Evolutionary conservation across 2,797 vertebrate genomes (phyloP), one percentile per base, ranked within the genome.

Genomic region (Gymnothorax reevesii): DNA sequence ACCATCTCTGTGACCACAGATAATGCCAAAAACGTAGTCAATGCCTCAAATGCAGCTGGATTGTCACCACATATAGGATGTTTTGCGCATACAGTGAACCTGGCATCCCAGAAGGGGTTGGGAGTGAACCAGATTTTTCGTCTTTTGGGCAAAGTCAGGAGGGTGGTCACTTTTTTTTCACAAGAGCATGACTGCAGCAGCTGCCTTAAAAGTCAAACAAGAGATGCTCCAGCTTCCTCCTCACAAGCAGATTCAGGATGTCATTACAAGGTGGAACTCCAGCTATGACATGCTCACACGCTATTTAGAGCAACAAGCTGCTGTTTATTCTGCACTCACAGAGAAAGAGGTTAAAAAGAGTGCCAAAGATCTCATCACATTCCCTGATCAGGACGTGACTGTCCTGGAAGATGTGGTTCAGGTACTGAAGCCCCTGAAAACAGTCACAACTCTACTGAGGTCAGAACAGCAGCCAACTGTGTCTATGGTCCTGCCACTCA

Each of bases 401-500:
- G 88, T 88, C 62, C 75, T 84, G 87, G 85, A 89, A 64, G 83
- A 88, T 79, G 80, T 88, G 83, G 69, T 85, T 52, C 66, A 90
- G 87, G 82, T 89, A 13, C 88, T 87, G 33, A 83, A 89, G 87
- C 86, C 84, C 27, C 80, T 89, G 52, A 87, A 85, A 88, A 77
- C n/a, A 12, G 57, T 42, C 33, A 42, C 33, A 42, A 42, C 33
- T 42, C 33, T 42, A 42, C 33, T 86, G 86, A 87, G 73, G 57
- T 85, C 88, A 83, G 86, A 88, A 82, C 27, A 42, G 9, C 79
- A 79, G 33, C 75, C 66, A 22, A 88, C 87, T 87, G 88, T 89
- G 85, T 88, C 86, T 60, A 89, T 88, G 88, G 89, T 86, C 88
- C 88, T 90, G 22, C 87, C 88, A 71, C 86, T 89, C 80, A 88